Evolutionary conservation across 1,140 invertebrate species (phyloP).

Genomic region (Dryas iulia): DNA sequence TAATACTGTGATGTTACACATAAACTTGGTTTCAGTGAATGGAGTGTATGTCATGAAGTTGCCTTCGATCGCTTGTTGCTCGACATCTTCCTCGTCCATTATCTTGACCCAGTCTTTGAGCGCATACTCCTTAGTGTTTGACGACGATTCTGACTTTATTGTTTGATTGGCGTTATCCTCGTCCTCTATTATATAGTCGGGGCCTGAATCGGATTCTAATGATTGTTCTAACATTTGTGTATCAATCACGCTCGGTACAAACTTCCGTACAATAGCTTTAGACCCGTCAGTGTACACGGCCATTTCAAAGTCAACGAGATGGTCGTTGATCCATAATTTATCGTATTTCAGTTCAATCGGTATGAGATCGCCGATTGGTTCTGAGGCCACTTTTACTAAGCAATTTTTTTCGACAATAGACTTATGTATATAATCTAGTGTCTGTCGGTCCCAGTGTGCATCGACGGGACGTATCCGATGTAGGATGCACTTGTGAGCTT

Average conservation of each 20-base stretch:
- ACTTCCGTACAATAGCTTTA: constrained; percentile 49
- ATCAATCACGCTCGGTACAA: constrained; percentile 26
- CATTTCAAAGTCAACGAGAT: constrained; percentile 69
- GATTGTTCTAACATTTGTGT: constrained; percentile 22
- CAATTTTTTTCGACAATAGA: constrained; percentile 67
- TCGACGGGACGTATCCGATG: constrained; percentile 66
- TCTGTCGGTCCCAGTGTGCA: constrained; percentile 55
- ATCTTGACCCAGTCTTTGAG: constrained; percentile 61
- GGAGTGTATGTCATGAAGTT: constrained; percentile 44
- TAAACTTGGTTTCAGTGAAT: constrained; percentile 40
- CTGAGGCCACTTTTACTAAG: constrained; percentile 49
- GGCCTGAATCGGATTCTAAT: constrained; percentile 51
- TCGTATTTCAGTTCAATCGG: constrained; percentile 65
- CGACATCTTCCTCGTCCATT: constrained; percentile 47
- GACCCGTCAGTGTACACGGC: constrained; percentile 57
- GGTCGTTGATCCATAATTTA: constrained; percentile 66
- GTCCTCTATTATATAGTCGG: constrained; percentile 62
- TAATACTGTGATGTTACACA: constrained; percentile 54
- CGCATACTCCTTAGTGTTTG: constrained; percentile 36
- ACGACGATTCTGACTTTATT: constrained; percentile 40
- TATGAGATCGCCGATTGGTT: constrained; percentile 42
- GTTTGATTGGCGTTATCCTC: constrained; percentile 31
- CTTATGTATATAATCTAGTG: constrained; percentile 69
- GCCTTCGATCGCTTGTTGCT: constrained; percentile 9
- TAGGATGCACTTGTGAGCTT: constrained; percentile 75